A percentile compares a stretch with the other conserved stretches of the same genome.
These are phyloP conservation scores for Phymastichus coffea DNA, from an alignment of 1,140 invertebrate species.

Conservation along the genomic window DNA sequence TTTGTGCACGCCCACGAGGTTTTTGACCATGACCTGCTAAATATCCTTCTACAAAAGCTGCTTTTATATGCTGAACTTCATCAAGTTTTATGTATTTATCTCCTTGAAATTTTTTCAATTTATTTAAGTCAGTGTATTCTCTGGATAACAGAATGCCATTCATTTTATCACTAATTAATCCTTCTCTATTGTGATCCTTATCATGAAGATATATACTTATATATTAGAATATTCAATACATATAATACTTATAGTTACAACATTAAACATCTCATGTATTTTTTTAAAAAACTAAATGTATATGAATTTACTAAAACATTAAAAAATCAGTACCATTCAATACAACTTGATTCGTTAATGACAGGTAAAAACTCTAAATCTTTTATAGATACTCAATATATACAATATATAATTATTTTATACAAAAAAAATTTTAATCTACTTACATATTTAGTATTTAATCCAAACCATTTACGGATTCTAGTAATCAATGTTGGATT, in stretches of 20 bases:
- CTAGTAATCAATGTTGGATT: constrained; percentile 65
- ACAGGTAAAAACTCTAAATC: not conserved
- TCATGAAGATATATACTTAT: not conserved
- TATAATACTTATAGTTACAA: not conserved
- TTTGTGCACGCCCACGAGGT: constrained; percentile 64
- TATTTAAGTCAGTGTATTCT: constrained; percentile 31
- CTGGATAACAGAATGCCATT: not conserved
- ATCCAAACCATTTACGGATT: constrained; percentile 41
- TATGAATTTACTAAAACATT: not conserved
- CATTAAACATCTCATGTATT: not conserved
- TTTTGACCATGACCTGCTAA: constrained; percentile 64
- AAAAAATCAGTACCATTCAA: not conserved
- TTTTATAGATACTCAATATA: not conserved
- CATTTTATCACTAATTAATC: not conserved
- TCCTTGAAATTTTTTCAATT: constrained; percentile 39
- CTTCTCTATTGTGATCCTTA: constrained; percentile 20
- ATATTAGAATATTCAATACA: not conserved
- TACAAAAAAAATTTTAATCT: not conserved
- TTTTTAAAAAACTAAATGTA: not conserved
- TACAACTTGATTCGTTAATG: not conserved
- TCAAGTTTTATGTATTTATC: constrained; percentile 46
- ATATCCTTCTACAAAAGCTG: constrained; percentile 91
- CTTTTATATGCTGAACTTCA: constrained; percentile 74
- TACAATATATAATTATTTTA: not conserved
- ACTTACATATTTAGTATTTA: constrained; percentile 12